phyloP scores from a whole-genome alignment of 2,797 vertebrate genomes.

The Kryptolebias ocellatus region DNA sequence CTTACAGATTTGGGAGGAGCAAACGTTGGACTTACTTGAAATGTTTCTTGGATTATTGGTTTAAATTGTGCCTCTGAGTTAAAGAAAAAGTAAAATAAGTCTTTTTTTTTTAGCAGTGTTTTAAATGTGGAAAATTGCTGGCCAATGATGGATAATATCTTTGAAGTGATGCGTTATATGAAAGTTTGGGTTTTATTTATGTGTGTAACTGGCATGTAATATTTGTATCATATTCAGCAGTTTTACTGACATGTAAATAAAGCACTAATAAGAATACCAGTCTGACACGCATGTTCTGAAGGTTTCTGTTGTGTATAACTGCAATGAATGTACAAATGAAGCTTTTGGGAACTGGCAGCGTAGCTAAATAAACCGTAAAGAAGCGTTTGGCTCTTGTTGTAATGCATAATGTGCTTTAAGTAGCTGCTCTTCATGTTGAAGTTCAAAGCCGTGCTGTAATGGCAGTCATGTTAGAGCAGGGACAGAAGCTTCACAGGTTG shows the following conservation, averaged over 20 bases:
- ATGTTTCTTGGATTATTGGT: constrained; percentile 39
- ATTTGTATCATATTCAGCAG: constrained; percentile 60
- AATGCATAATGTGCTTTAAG: neutral
- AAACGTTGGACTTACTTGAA: constrained; percentile 59
- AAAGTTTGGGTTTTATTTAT: constrained; percentile 34
- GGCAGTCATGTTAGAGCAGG: constrained; percentile 18
- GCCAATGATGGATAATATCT: constrained; percentile 76
- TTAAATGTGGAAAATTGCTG: constrained; percentile 75
- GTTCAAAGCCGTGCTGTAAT: constrained; percentile 8
- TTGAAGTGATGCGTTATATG: constrained; percentile 38
- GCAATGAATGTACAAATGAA: constrained; percentile 68
- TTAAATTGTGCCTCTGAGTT: constrained; percentile 33
- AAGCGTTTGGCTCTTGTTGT: constrained; percentile 24
- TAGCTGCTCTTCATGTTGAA: constrained; percentile 12
- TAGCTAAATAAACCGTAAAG: constrained; percentile 57
- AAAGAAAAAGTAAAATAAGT: constrained; percentile 35
- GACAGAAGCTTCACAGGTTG: constrained; percentile 12
- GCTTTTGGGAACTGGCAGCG: constrained; percentile 61
- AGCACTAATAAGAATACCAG: constrained; percentile 65
- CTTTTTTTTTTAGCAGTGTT: constrained; percentile 49
- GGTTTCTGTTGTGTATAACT: constrained; percentile 70
- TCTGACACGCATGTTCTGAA: constrained; percentile 69
- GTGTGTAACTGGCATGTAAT: constrained; percentile 60
- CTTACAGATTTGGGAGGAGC: constrained; percentile 19
- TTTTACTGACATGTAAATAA: constrained; percentile 65